Evolutionary conservation across 2,888 invertebrate genomes (phyloP).

Genomic region (Drosophila nigritarsus): DNA sequence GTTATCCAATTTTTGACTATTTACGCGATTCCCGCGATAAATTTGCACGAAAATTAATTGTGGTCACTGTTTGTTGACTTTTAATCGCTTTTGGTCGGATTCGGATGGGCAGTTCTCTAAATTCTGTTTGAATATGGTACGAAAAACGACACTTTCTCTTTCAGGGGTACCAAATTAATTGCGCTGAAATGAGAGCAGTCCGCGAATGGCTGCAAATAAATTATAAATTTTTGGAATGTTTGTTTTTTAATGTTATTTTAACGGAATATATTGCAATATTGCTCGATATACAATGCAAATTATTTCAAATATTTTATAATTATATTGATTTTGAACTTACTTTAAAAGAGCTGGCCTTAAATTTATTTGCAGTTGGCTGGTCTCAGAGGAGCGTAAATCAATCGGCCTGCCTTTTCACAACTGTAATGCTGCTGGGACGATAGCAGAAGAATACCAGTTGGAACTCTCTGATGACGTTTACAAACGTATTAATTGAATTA

Average conservation of each 20-base stretch:
- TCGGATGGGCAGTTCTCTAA: constrained; percentile 28
- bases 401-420: constrained; percentile 16
- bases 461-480: constrained; percentile 49
- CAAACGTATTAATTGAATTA: constrained; percentile 70
- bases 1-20: constrained; percentile 76
- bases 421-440: constrained; percentile 9
- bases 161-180: constrained; percentile 42
- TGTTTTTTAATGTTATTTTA: neutral
- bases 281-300: neutral
- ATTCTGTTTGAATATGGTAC: constrained; percentile 7
- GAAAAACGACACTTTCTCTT: neutral
- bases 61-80: constrained; percentile 56
- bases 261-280: neutral
- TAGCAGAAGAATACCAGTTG: constrained; percentile 11
- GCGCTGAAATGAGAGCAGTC: constrained; percentile 25
- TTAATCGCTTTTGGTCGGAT: constrained; percentile 28
- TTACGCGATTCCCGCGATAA: constrained; percentile 69
- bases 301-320: neutral
- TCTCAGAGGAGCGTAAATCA: constrained; percentile 3
- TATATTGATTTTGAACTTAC: neutral
- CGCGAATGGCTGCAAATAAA: constrained; percentile 35
- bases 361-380: neutral
- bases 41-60: constrained; percentile 72
- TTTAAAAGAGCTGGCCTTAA: constrained; percentile 6
- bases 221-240: constrained; percentile 12